These are phyloP conservation scores for Pinctada fucata DNA, from an alignment of 2,888 invertebrate genomes.

Conservation along the genomic window DNA sequence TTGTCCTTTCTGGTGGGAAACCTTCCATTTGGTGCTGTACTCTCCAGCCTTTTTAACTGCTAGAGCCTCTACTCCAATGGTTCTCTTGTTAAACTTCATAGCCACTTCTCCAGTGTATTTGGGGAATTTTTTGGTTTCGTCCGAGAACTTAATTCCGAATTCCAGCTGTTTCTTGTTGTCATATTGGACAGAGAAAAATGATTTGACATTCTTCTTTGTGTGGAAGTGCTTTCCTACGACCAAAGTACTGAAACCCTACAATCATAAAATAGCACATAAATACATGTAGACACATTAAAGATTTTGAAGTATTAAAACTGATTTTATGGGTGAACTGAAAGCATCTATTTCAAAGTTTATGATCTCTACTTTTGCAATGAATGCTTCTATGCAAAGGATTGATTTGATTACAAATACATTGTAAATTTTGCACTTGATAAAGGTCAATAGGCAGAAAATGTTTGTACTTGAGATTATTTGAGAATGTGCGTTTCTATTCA, in stretches of 20 bases:
- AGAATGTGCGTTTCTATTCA: too few relatives aligned
- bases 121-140: conserved; percentile 31
- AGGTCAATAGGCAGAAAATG: too few relatives aligned
- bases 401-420: too few relatives aligned
- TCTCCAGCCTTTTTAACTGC: conserved; percentile 28
- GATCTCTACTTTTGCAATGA: too few relatives aligned
- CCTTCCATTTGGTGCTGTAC: conserved; percentile 25
- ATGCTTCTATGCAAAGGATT: too few relatives aligned
- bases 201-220: conserved; percentile 38
- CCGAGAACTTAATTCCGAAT: conserved; percentile 24
- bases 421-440: too few relatives aligned
- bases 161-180: conserved; percentile 48
- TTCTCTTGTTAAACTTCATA: conserved; percentile 45
- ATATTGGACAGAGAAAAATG: conserved; percentile 46
- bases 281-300: too few relatives aligned
- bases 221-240: conserved; percentile 52
- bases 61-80: conserved; percentile 32
- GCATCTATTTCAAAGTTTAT: too few relatives aligned
- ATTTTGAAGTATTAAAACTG: too few relatives aligned
- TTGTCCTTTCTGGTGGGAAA: conserved; percentile 35
- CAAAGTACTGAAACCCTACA: conserved; percentile 51
- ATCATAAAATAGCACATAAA: too few relatives aligned
- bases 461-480: too few relatives aligned
- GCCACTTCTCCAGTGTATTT: conserved; percentile 40
- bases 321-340: too few relatives aligned